Base-by-base conservation (phyloP, 1,140 invertebrate species). In the Drosophila carrolli region DNA sequence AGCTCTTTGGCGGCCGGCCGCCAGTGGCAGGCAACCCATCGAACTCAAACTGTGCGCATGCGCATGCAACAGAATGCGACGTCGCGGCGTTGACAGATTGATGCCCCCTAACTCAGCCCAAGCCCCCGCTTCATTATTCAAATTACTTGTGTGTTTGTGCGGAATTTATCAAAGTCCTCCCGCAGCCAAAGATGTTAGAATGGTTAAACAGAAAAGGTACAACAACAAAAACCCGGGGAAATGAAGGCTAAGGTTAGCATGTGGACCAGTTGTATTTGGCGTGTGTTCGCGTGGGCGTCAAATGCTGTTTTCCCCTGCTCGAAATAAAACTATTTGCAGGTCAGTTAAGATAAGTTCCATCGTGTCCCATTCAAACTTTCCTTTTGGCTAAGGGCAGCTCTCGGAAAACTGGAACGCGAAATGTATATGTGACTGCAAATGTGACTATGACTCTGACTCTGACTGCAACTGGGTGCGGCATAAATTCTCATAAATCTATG, bases 1-100 rank as follows among this genome's bases (percentile, higher is more conserved):
- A 10, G 9, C 55, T 50, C 44, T 74, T 78, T 65, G 74, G 76
- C 76, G 55, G 62, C 74, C 66, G 57, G 53, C 77, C 65, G 75
- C 61, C 83, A 76, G 83, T 86, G 83, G 83, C 83, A 89, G 40
- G 78, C 86, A 83, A 70, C 83, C 84, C 84, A 86, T 86, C 84
- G 83, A 86, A 86, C 83, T 86, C 83, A 86, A 86, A 86, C 83
- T 86, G 83, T 86, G 83, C 84, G 75, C 75, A 86, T 86, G 86
- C 67, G 75, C 83, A 88, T 88, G 83, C 83, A 88, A 86, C 71
- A 75, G 53, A 78, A 88, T 67, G 81, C 81, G 82, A 88, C 83
- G 68, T 71, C 44, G 66, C 68, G 79, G 83, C 83, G 83, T 86
- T 86, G 83, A 86, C 83, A 86, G 83, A 86, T 86, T 86, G 83